Percentiles rank a stretch among this genome's conserved stretches.
Evolutionary conservation across 2,888 invertebrate genomes (phyloP).

Genomic region (Pristionchus japonicus): DNA sequence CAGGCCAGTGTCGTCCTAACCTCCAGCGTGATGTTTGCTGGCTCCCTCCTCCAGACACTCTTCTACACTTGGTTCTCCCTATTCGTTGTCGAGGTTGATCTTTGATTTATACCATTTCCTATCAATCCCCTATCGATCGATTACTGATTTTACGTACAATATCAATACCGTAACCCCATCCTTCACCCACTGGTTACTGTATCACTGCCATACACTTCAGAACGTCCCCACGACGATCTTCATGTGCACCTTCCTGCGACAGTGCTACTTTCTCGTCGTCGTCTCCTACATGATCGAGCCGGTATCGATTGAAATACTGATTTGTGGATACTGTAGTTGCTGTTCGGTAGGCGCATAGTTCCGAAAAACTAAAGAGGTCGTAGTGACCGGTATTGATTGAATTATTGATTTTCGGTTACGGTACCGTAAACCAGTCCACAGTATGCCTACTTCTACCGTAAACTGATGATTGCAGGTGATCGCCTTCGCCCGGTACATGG

Average conservation of each 20-base stretch:
- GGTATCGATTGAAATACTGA: no score
- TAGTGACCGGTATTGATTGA: not conserved
- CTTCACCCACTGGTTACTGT: no score
- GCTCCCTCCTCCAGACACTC: not conserved
- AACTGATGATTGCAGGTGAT: not conserved
- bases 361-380: no score
- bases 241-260: not conserved
- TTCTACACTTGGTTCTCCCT: not conserved
- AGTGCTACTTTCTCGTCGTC: not conserved
- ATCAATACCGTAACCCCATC: no score
- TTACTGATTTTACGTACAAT: no score
- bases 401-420: not conserved
- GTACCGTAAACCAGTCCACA: no score
- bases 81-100: not conserved
- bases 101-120: no score
- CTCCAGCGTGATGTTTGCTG: not conserved
- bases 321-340: no score
- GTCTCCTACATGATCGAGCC: slow-evolving; percentile 1
- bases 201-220: not conserved
- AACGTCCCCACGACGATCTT: not conserved
- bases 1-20: slow-evolving; percentile 10
- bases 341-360: no score
- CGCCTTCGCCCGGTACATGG: not conserved
- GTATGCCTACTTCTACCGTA: no score
- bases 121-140: no score